Conservation (phyloP, 35 echinoderm and acorn worm species). For the Ophiothrix spiculata region DNA sequence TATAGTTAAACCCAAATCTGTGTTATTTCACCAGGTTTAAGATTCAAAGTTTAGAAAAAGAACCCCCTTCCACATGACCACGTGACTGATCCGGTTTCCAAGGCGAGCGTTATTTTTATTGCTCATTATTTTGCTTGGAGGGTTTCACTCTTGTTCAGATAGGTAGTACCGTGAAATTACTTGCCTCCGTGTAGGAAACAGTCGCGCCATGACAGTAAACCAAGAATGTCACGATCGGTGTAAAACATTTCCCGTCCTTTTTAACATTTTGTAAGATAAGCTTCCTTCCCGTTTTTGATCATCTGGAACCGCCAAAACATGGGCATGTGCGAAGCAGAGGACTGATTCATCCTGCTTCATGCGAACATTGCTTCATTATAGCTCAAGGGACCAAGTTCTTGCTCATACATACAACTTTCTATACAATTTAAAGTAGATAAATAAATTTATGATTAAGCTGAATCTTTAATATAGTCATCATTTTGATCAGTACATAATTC, state of each 20-base stretch:
- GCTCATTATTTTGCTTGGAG: neutral
- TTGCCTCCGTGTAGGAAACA: slow-evolving; percentile 1
- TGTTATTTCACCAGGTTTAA: neutral
- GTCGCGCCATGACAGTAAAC: neutral
- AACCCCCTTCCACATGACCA: neutral
- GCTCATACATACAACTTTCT: too few relatives aligned
- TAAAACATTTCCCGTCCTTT: neutral
- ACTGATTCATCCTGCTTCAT: neutral
- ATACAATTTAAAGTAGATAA: too few relatives aligned
- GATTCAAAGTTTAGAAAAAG: neutral
- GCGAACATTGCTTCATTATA: neutral
- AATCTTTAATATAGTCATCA: too few relatives aligned
- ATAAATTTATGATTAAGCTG: too few relatives aligned
- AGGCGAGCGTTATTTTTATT: neutral
- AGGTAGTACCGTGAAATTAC: slow-evolving; percentile 1
- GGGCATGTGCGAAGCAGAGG: neutral
- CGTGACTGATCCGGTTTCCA: neutral
- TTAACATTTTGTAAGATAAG: neutral
- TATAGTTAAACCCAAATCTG: neutral
- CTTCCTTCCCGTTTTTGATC: neutral
- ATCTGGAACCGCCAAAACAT: slow-evolving; percentile 1
- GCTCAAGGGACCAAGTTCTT: too few relatives aligned
- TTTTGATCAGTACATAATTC: too few relatives aligned
- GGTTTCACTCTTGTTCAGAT: neutral
- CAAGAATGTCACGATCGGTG: slow-evolving; percentile 2